These are phyloP conservation scores for Callocephalon fimbriatum DNA, from an alignment of 2,113 vertebrate genomes.

Conservation along the genomic window DNA sequence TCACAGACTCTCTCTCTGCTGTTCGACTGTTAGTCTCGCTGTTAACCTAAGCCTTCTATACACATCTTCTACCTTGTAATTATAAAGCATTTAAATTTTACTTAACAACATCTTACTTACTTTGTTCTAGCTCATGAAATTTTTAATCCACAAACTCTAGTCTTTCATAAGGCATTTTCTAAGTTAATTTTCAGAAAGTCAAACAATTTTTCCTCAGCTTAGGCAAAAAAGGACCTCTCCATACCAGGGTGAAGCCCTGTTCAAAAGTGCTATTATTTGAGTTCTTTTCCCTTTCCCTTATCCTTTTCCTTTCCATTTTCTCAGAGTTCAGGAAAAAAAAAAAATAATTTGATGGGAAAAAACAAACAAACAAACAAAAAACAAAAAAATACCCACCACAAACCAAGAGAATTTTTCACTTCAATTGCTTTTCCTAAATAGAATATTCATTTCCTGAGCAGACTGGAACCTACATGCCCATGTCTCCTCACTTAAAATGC, in stretches of 20 bases:
- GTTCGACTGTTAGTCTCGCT: not conserved
- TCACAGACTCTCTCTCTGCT: not conserved
- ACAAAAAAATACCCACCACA: not conserved
- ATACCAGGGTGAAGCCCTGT: not conserved
- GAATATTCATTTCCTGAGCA: not conserved
- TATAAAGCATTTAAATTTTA: not conserved
- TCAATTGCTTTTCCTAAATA: not conserved
- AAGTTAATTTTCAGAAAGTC: not conserved
- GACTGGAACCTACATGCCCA: not conserved
- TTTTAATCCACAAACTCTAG: not conserved
- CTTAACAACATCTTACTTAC: not conserved
- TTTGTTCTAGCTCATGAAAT: not conserved
- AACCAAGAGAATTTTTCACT: not conserved
- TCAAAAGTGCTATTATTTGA: not conserved
- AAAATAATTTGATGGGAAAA: not conserved
- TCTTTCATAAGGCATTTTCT: not conserved
- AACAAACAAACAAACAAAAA: not conserved
- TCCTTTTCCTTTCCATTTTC: not conserved
- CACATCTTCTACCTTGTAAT: accelerated
- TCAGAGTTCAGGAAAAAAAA: not conserved
- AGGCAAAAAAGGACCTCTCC: not conserved
- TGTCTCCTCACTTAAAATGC: not conserved
- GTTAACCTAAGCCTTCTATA: not conserved
- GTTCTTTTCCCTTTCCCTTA: not conserved
- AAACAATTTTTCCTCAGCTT: not conserved